phyloP scores from a whole-genome alignment of 2,888 invertebrate genomes.

The Cosmopolites sordidus region DNA sequence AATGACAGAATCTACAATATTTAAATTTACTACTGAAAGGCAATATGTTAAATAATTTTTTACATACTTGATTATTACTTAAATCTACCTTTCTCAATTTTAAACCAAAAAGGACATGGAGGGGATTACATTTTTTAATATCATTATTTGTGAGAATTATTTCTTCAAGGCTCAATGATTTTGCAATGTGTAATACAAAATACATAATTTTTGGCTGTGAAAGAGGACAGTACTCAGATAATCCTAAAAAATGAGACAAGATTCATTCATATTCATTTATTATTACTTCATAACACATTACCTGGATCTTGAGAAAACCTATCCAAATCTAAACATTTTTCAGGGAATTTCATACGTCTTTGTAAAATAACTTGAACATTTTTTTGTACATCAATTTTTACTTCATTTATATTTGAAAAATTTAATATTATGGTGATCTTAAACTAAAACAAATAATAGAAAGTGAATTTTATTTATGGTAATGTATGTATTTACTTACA shows the following conservation, averaged over 20 bases:
- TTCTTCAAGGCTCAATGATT: constrained; percentile 34
- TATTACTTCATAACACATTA: no score
- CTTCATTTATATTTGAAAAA: constrained; percentile 47
- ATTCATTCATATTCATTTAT: no score
- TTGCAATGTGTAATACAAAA: constrained; percentile 47
- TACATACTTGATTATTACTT: constrained; percentile 40
- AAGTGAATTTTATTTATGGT: no score
- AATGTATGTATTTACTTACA: no score
- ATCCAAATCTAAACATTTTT: constrained; percentile 46
- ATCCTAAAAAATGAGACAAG: constrained; percentile 34
- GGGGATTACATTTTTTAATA: constrained; percentile 39
- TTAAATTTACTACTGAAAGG: background rate
- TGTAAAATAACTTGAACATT: constrained; percentile 45
- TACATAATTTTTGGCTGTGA: constrained; percentile 50
- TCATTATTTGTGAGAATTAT: constrained; percentile 42
- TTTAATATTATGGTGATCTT: constrained; percentile 44
- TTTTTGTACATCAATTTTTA: constrained; percentile 50
- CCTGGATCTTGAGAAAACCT: constrained; percentile 49
- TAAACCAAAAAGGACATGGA: constrained; percentile 38
- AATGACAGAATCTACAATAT: constrained; percentile 37
- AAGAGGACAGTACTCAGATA: constrained; percentile 47
- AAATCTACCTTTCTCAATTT: constrained; percentile 35
- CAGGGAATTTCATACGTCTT: constrained; percentile 41
- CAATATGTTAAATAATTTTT: no score
- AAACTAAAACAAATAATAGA: constrained; percentile 26